A percentile compares a stretch with the other conserved stretches of the same genome.
Conservation (phyloP, 2,797 vertebrate species). For the Nasua narica region DNA sequence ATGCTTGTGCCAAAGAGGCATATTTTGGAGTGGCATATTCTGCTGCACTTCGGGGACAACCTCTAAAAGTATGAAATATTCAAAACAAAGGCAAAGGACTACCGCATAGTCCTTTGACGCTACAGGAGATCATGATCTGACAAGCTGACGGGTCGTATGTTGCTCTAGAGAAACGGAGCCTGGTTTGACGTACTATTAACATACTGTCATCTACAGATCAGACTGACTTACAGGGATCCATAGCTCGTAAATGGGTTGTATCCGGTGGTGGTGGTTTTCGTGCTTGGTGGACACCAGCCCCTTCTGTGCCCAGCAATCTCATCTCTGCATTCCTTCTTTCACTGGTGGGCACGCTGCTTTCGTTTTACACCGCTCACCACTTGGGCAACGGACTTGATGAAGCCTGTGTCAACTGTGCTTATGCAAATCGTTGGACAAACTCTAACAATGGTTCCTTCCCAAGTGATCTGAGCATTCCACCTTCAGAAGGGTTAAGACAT, state of each 20-base stretch:
- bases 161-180: not conserved
- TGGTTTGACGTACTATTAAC: not conserved
- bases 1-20: not conserved
- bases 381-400: not conserved
- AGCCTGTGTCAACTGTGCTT: slow-evolving; percentile 36
- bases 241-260: not conserved
- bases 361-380: slow-evolving; percentile 5
- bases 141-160: not conserved
- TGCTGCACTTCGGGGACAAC: not conserved
- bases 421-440: slow-evolving; percentile 33
- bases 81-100: not conserved
- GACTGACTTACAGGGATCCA: not conserved
- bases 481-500: not conserved
- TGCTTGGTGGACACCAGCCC: not conserved
- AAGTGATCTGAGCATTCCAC: not conserved
- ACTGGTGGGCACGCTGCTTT: not conserved
- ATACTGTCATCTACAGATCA: not conserved
- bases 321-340: not conserved
- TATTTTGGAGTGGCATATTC: not conserved
- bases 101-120: not conserved
- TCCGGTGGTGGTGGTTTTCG: not conserved
- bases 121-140: not conserved
- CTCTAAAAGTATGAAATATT: not conserved
- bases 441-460: not conserved
- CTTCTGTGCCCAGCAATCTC: not conserved